Conservation (phyloP, 2,113 vertebrate genomes). For the Tricholaema leucomelas region DNA sequence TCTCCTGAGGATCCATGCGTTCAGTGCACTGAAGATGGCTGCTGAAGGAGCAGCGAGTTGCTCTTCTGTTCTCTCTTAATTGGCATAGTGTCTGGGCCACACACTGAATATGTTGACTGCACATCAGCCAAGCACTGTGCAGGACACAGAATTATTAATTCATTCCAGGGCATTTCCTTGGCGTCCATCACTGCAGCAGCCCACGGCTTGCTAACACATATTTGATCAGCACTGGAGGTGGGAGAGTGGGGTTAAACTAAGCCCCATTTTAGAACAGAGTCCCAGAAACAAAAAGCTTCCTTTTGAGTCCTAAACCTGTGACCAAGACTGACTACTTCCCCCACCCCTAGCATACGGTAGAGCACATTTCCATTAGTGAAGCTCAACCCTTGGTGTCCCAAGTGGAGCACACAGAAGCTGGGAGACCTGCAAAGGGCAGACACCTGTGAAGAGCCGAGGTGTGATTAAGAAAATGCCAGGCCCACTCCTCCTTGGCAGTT, state of each 20-base stretch:
- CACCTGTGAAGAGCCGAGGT: not conserved
- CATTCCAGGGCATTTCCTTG: not conserved
- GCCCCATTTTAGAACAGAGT: not conserved
- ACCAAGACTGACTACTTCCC: not conserved
- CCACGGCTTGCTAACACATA: not conserved
- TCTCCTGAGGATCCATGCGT: not conserved
- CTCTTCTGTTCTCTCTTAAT: not conserved
- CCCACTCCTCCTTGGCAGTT: not conserved
- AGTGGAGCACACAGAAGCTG: not conserved
- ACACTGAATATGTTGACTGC: not conserved
- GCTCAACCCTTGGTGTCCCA: not conserved
- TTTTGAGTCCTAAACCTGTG: not conserved
- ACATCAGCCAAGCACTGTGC: not conserved
- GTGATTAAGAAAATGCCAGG: not conserved
- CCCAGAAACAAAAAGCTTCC: not conserved
- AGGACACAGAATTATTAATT: not conserved
- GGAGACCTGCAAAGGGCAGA: not conserved
- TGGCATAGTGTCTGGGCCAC: not conserved
- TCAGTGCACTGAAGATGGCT: not conserved
- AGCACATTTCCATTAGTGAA: not conserved
- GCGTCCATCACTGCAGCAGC: not conserved
- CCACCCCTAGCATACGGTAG: fast-evolving
- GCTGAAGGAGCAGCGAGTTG: not conserved
- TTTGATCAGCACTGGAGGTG: not conserved
- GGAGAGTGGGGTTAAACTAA: not conserved